phyloP scores from a whole-genome alignment of 1,140 invertebrate genomes.

The Drosophila melanica region DNA sequence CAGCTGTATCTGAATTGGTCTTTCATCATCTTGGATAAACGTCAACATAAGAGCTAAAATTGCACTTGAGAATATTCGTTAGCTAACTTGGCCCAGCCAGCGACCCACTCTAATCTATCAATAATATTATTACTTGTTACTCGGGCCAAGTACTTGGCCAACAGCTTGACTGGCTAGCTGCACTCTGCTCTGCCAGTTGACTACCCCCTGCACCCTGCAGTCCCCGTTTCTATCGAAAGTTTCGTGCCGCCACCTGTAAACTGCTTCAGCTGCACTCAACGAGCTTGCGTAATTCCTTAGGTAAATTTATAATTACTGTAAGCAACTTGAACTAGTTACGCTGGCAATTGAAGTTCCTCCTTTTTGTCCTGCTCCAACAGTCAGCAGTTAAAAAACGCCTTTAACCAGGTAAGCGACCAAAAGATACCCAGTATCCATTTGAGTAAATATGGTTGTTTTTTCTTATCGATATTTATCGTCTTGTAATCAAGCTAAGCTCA shows the following conservation, averaged over 20 bases:
- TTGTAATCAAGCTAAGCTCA: too few relatives aligned
- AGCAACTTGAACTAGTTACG: constrained; percentile 78
- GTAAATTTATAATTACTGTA: constrained; percentile 80
- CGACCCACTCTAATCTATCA: constrained; percentile 71
- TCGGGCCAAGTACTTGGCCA: constrained; percentile 28
- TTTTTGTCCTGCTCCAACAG: constrained; percentile 16
- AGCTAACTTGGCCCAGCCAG: constrained; percentile 8
- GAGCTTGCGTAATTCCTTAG: constrained; percentile 68
- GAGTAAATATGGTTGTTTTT: neutral
- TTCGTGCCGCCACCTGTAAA: constrained; percentile 32
- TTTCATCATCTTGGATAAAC: constrained; percentile 15
- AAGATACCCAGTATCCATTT: neutral
- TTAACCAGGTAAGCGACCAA: neutral
- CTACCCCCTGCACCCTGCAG: constrained; percentile 22
- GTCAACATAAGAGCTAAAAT: neutral
- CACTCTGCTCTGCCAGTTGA: constrained; percentile 20
- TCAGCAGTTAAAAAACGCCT: constrained; percentile 20
- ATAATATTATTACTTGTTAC: constrained; percentile 72
- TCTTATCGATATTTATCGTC: neutral
- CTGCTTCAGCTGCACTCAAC: constrained; percentile 50
- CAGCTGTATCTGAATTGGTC: neutral
- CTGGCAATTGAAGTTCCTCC: constrained; percentile 55
- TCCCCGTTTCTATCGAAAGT: constrained; percentile 12
- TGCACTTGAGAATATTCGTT: constrained; percentile 15
- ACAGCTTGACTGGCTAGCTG: constrained; percentile 44